Evolutionary conservation across 1,140 invertebrate genomes (phyloP).

Genomic region (Lethocerus indicus): DNA sequence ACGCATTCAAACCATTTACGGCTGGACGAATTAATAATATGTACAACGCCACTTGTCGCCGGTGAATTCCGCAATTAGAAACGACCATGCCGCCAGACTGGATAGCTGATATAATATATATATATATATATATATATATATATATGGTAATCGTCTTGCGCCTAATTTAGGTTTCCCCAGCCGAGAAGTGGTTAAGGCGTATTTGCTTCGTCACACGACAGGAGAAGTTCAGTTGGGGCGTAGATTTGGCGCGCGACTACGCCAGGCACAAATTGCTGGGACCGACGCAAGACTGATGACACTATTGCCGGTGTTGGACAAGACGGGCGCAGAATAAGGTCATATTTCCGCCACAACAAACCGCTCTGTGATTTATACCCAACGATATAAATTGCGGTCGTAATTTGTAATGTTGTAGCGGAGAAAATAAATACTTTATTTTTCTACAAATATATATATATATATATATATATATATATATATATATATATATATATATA

Average conservation of each 20-base stretch:
- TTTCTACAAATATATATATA: not conserved
- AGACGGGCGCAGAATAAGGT: constrained; percentile 39
- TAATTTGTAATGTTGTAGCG: not conserved
- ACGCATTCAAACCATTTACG: too few species aligned
- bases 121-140: not conserved
- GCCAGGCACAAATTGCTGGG: constrained; percentile 77
- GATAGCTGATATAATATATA: not conserved
- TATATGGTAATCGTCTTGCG: too few species aligned
- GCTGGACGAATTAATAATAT: too few species aligned
- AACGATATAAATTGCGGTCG: too few species aligned
- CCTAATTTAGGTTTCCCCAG: constrained; percentile 62
- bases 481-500: not conserved
- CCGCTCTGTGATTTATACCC: not conserved
- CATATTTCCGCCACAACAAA: not conserved
- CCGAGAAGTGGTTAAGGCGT: constrained; percentile 55
- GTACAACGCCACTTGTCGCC: too few species aligned
- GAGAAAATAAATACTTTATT: not conserved
- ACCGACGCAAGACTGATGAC: constrained; percentile 63
- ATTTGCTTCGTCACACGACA: constrained; percentile 77
- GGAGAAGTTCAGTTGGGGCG: constrained; percentile 59
- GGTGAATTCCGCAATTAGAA: not conserved
- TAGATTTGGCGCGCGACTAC: too few species aligned
- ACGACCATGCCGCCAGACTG: not conserved
- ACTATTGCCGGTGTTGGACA: constrained; percentile 72
- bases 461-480: not conserved